Evolutionary conservation across 2,113 vertebrate genomes (phyloP).

Genomic region (Mustelus asterias): DNA sequence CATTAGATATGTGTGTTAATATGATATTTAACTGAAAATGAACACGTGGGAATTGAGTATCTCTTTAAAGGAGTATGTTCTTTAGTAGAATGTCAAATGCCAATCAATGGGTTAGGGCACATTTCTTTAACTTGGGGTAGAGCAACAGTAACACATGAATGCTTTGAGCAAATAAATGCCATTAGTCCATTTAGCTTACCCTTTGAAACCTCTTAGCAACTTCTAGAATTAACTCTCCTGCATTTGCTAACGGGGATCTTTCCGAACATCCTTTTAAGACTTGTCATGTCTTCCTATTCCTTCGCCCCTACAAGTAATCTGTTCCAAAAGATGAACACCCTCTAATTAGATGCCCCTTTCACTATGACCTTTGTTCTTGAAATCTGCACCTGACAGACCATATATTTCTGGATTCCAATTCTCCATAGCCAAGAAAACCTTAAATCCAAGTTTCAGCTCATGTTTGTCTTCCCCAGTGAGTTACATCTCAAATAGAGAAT

Average conservation of each 20-base stretch:
- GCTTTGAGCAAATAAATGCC: not conserved
- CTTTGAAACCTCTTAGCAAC: not conserved
- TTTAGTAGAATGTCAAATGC: not conserved
- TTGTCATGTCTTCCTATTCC: not conserved
- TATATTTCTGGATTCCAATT: not conserved
- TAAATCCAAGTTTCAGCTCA: not conserved
- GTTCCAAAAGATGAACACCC: not conserved
- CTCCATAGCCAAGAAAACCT: not conserved
- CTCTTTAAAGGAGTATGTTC: not conserved
- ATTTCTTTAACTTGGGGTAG: not conserved
- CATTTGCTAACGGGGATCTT: not conserved
- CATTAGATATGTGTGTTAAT: not conserved
- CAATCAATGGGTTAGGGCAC: not conserved
- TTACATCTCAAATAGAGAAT: too few species aligned
- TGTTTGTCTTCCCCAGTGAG: not conserved
- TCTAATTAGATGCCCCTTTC: not conserved
- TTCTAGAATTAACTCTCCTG: not conserved
- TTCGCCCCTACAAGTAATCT: not conserved
- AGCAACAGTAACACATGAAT: not conserved
- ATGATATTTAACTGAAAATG: not conserved
- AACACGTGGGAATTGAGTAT: not conserved
- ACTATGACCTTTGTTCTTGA: not conserved
- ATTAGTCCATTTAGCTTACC: not conserved
- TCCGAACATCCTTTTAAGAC: not conserved
- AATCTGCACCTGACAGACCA: not conserved